These are phyloP conservation scores for Telenomus remus DNA, from an alignment of 1,140 invertebrate species.

Conservation along the genomic window DNA sequence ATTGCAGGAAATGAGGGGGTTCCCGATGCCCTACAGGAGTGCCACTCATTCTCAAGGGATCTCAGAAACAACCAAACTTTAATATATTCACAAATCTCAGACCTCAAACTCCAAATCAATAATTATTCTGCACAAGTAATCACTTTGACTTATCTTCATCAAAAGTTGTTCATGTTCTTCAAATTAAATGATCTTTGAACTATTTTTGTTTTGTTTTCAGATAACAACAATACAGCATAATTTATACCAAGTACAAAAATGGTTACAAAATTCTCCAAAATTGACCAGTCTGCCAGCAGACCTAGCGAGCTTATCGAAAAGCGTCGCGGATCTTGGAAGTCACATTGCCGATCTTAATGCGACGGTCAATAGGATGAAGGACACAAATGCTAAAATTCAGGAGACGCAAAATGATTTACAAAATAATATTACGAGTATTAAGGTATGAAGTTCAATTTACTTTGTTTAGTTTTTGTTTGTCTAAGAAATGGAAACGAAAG, in stretches of 20 bases:
- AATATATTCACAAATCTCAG: constrained; percentile 75
- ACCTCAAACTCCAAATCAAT: constrained; percentile 71
- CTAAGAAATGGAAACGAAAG: no score
- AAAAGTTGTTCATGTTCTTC: neutral
- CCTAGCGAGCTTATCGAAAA: constrained; percentile 75
- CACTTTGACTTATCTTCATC: neutral
- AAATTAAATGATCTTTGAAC: no score
- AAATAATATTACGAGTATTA: constrained; percentile 71
- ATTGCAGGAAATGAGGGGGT: constrained; percentile 80
- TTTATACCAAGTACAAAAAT: constrained; percentile 76
- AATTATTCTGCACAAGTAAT: constrained; percentile 76
- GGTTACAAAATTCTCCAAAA: constrained; percentile 77
- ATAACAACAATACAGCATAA: constrained; percentile 73
- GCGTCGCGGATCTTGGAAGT: constrained; percentile 78
- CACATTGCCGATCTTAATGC: constrained; percentile 65
- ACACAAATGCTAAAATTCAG: constrained; percentile 66
- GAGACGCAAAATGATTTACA: constrained; percentile 66
- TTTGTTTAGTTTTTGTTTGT: neutral
- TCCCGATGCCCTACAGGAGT: constrained; percentile 80
- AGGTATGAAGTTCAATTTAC: constrained; percentile 61
- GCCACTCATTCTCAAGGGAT: constrained; percentile 79
- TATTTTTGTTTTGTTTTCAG: constrained; percentile 62
- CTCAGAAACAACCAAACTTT: constrained; percentile 79
- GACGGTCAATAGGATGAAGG: constrained; percentile 68
- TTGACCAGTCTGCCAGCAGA: constrained; percentile 77